Evolutionary conservation across 2,113 vertebrate genomes (phyloP), one percentile per base, ranked within the genome.

Genomic region (Myotis lucifugus): DNA sequence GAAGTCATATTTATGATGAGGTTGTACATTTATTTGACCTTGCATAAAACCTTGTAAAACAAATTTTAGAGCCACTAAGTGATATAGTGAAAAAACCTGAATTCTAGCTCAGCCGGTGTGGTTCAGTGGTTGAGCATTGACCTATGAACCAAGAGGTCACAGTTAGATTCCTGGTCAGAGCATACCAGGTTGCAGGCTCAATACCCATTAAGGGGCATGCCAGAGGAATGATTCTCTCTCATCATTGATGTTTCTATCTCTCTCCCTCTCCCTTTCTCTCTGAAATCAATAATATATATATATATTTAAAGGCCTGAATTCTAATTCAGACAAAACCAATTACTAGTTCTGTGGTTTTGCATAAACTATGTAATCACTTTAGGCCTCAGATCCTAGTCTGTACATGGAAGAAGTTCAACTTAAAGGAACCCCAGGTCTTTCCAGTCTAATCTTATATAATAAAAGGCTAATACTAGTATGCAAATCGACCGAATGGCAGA

Each of bases 11-110:
- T 76, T 15, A 46, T 88, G 69, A 67, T 83, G 40, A 34, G 19
- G 66, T 72, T 91, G 7, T 42, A 46, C 73, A 18, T 76, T 85
- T 95, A 52, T 72, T 91, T 94, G 69, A 78, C n/a, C 93, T 52
- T 94, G 54, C 15, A 40, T 88, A 59, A 88, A 91, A 64, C 10
- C 7, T 92, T 27, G 79, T 50, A 76, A 84, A 73, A 82, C 4
- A 67, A n/a, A 59, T 69, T 82, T 76, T 29, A 84, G 50, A 93
- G 34, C 56, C 85, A 86, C 6, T 61, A 79, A 88, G 42, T 74
- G 48, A 61, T 32, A 37, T 50, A 59, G 23, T 85, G 29, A 42
- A 1, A 94, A 67, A 61, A 10, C 48, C 50, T 70, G 52, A 54
- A 54, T 54, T 54, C 18, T 54, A 54, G 52, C 52, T 54, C 18